Evolutionary conservation across 1,140 invertebrate genomes (phyloP), one percentile per base, ranked within the genome.

Genomic region (Heliconius himera): DNA sequence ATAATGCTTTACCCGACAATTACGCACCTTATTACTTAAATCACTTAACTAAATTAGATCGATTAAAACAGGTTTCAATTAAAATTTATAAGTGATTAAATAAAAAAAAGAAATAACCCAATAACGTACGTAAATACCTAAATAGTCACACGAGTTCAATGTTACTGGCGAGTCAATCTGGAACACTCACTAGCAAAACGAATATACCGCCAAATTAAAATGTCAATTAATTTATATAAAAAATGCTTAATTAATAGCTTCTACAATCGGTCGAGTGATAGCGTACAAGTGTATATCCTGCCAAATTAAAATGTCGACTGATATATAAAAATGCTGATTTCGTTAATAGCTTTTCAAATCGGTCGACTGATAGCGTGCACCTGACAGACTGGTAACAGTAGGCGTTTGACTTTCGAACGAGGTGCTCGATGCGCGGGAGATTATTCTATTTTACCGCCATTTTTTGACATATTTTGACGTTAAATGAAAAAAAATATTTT

Each of bases 331-430:
- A 70, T 18, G 26, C 9, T 29, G 54, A 70, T 49, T 70, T 26
- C 56, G 70, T 75, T 76, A 70, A 16, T 72, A 13, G 36, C 84
- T n/a, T 56, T 56, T 22, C 54, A 22, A 80, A 46, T 86, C 84
- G 85, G 87, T 83, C 84, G 89, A 83, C 51, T 91, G 85, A 89
- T 88, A 85, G 83, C 72, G 60, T 74, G 80, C 80, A 81, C 80
- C 66, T 81, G 76, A 81, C 83, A 87, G 80, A 81, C 80, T 79
- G 82, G 84, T 18, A 51, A 6, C 49, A 93, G 91, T 93, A 85
- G 77, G 83, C 90, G 90, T 89, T 90, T 90, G 91, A 90, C 92
- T 93, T 93, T 92, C 91, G 87, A 92, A 90, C 88, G 88, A 60
- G 79, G 82, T 75, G 82, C 76, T 80, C 76, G 85, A 78, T 82